A percentile compares a stretch with the other conserved stretches of the same genome.
Conservation (phyloP, 2,888 invertebrate species). For the Aphidius colemani region DNA sequence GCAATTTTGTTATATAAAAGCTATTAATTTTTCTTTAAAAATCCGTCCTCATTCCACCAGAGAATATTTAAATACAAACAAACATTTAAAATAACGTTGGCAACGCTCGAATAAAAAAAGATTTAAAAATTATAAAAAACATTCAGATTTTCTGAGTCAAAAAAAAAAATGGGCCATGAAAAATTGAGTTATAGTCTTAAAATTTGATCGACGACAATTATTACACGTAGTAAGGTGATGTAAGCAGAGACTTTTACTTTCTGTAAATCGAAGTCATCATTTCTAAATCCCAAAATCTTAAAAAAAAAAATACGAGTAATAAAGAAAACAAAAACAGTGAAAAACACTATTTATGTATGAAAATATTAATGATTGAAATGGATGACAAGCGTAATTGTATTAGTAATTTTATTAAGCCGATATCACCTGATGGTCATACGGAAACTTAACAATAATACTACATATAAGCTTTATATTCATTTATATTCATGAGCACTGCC, state of each 20-base stretch:
- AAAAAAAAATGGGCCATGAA: no score
- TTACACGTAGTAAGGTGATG: no score
- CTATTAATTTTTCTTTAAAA: background rate
- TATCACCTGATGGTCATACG: conserved; percentile 32
- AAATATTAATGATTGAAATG: conserved; percentile 25
- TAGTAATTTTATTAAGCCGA: conserved; percentile 39
- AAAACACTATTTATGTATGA: conserved; percentile 3
- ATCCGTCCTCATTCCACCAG: no score
- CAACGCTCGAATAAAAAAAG: conserved; percentile 31
- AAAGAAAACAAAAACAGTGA: conserved; percentile 10
- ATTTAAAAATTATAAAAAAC: no score
- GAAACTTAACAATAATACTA: conserved; percentile 34
- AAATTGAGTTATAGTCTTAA: no score
- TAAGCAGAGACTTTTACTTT: no score
- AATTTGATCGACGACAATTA: no score
- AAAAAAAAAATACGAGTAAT: background rate
- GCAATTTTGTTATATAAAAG: conserved; percentile 4
- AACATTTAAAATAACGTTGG: conserved; percentile 29
- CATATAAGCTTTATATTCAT: conserved; percentile 14
- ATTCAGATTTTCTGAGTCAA: no score
- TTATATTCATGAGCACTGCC: conserved; percentile 2
- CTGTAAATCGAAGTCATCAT: no score
- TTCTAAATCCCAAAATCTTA: background rate
- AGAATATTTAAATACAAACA: no score
- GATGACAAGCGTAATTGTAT: conserved; percentile 24